Evolutionary conservation across 2,113 vertebrate species (phyloP), one percentile per base, ranked within the genome.

Genomic region (Alethe diademata): DNA sequence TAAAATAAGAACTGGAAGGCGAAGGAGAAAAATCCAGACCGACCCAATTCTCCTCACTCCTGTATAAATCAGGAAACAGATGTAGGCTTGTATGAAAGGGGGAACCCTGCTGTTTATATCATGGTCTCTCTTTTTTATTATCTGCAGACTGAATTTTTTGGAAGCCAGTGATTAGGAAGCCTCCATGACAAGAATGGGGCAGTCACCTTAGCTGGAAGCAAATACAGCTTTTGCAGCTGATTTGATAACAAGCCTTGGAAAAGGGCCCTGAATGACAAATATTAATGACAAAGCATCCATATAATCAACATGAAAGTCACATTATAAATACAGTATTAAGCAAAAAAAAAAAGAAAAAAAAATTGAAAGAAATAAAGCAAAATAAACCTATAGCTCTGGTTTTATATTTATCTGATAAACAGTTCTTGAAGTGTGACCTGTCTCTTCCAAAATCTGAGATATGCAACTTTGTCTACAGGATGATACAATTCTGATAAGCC

Each of bases 401-500:
- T 88, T 92, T 61, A 43, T 12, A 31, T 83, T 86, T 92, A 61
- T 76, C 86, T 93, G 73, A 90, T 73, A 84, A 90, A 94, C 28
- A 56, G 23, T 29, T 89, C 76, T 92, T 78, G 31, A 94, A 92
- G 17, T 60, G 48, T 1, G 42, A 6, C 31, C 91, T 94, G 19
- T 57, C 43, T 95, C 58, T 92, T 89, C 65, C 50, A 51, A 97
- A 96, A 96, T 93, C 76, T 1, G 9, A 95, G 83, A 60, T 74
- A 38, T 5, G 7, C 23, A 47, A 43, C 67, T 87, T 90, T 81
- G 74, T 96, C 96, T 96, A 87, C 71, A 91, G 73, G 93, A 71
- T 0, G 12, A 90, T 78, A 57, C 13, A 50, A 24, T 40, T 73
- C 78, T 66, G 57, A 80, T 22, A 60, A 91, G 51, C 5, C 9